These are phyloP conservation scores for Arion vulgaris DNA, from an alignment of 1,140 invertebrate species.

Conservation along the genomic window DNA sequence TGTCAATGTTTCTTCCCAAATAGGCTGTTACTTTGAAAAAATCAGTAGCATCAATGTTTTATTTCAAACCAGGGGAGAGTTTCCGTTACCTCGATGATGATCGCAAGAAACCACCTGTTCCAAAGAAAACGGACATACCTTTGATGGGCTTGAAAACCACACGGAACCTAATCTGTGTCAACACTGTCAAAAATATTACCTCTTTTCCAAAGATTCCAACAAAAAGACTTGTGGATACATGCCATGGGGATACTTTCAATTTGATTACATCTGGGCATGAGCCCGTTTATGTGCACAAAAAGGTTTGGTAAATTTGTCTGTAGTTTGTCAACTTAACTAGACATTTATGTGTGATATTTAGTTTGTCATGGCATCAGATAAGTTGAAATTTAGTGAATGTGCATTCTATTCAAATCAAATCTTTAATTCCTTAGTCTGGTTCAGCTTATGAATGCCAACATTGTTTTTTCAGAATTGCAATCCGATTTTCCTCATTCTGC, in stretches of 20 bases:
- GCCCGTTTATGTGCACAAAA: conserved; percentile 70
- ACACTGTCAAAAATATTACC: conserved; percentile 71
- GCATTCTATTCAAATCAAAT: no score
- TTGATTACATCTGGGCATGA: conserved; percentile 70
- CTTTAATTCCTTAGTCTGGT: no score
- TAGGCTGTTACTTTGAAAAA: no score
- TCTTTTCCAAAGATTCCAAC: conserved; percentile 68
- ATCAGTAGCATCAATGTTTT: not conserved
- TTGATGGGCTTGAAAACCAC: conserved; percentile 71
- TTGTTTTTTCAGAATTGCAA: no score
- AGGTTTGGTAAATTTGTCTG: no score
- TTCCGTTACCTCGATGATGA: conserved; percentile 68
- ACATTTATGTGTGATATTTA: no score
- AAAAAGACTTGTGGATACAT: conserved; percentile 70
- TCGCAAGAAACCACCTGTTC: conserved; percentile 61
- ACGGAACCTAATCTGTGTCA: conserved; percentile 72
- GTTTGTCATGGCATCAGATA: no score
- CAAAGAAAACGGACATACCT: conserved; percentile 63
- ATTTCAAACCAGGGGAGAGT: conserved; percentile 54
- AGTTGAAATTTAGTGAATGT: no score
- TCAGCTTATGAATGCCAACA: no score
- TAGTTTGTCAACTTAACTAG: no score
- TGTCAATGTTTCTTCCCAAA: no score
- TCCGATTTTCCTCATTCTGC: no score
- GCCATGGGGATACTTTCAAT: conserved; percentile 67